These are phyloP conservation scores for Arenaria interpres DNA, from an alignment of 2,113 vertebrate species.

Conservation along the genomic window DNA sequence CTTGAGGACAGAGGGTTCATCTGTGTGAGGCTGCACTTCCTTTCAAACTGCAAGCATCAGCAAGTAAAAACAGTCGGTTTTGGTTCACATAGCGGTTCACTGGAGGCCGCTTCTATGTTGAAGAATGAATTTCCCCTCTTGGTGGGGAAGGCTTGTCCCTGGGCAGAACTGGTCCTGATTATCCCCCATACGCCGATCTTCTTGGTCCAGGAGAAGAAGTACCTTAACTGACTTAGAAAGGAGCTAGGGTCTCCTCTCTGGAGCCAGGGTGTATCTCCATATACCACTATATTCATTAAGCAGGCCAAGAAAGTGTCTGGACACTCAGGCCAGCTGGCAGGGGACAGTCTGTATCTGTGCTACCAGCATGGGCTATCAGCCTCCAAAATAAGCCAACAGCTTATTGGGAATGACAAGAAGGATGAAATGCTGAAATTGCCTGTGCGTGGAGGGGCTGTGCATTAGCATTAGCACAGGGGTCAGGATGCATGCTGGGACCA, in stretches of 20 bases:
- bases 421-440: background rate
- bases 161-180: background rate
- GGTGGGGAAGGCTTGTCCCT: background rate
- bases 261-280: background rate
- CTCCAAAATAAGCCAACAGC: background rate
- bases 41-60: background rate
- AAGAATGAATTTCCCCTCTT: background rate
- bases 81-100: background rate
- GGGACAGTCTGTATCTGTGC: background rate
- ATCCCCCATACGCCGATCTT: background rate
- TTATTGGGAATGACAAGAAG: background rate
- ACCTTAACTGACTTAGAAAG: background rate
- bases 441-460: rapidly evolving
- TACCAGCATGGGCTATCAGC: background rate
- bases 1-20: background rate
- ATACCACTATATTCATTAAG: background rate
- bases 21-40: background rate
- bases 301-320: background rate
- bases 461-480: background rate
- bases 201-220: background rate
- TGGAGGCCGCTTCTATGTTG: background rate
- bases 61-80: background rate
- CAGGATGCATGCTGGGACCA: rapidly evolving
- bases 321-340: background rate
- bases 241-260: background rate